Evolutionary conservation across 2,113 vertebrate genomes (phyloP).

Genomic region (Phalacrocorax aristotelis): DNA sequence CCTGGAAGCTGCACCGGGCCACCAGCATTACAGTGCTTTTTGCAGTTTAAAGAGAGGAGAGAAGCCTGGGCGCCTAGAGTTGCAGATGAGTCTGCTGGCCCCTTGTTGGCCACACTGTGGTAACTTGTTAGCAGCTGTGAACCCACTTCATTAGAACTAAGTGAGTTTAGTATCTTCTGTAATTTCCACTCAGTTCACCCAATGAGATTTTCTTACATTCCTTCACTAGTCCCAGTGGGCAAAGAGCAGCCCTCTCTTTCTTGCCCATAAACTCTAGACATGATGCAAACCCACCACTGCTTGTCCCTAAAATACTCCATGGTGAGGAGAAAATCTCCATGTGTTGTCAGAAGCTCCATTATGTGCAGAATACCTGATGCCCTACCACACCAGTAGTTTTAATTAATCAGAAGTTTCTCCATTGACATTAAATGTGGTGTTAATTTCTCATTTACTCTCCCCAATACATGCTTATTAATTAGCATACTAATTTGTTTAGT

Average conservation of each 20-base stretch:
- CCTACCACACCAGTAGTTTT: neutral
- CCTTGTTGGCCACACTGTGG: neutral
- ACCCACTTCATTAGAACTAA: rapidly evolving
- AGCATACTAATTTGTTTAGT: slow-evolving; percentile 1
- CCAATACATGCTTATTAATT: neutral
- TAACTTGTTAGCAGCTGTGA: neutral
- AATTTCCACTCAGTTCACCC: neutral
- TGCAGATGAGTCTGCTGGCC: neutral
- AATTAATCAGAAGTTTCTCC: neutral
- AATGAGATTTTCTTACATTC: neutral
- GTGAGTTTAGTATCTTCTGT: neutral
- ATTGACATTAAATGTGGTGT: neutral
- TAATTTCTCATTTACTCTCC: neutral
- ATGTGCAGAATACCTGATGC: neutral
- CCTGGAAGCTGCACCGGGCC: rapidly evolving
- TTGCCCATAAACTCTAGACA: rapidly evolving
- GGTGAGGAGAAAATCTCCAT: neutral
- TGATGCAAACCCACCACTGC: rapidly evolving
- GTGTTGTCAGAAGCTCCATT: neutral
- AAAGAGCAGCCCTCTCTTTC: neutral
- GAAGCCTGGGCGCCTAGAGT: neutral
- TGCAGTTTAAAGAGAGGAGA: too few species aligned
- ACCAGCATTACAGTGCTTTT: neutral
- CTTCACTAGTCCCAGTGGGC: neutral
- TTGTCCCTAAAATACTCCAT: neutral